Evolutionary conservation across 2,113 vertebrate genomes (phyloP).

Genomic region (Mola mola): DNA sequence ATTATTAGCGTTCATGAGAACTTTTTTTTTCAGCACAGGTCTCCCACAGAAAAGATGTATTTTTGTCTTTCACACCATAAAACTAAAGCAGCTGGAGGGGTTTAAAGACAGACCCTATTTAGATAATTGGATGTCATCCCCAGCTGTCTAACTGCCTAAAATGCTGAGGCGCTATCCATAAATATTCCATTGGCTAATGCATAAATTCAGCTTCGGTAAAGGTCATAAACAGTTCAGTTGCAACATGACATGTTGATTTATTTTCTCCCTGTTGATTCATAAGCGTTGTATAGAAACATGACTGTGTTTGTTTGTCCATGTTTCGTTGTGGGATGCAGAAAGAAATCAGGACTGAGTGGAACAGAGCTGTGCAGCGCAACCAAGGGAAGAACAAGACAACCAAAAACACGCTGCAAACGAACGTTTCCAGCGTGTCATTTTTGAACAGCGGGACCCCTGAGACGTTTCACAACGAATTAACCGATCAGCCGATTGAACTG

Average conservation of each 20-base stretch:
- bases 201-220: constrained; percentile 41
- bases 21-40: neutral
- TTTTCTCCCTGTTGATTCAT: constrained; percentile 34
- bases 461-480: constrained; percentile 59
- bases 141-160: constrained; percentile 50
- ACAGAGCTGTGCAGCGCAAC: constrained; percentile 42
- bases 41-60: neutral
- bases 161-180: constrained; percentile 48
- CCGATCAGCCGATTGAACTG: constrained; percentile 17
- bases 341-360: constrained; percentile 56
- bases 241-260: constrained; percentile 38
- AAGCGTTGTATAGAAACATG: constrained; percentile 61
- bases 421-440: constrained; percentile 67
- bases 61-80: neutral
- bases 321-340: constrained; percentile 69
- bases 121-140: constrained; percentile 11
- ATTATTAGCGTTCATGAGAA: neutral
- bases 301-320: constrained; percentile 52
- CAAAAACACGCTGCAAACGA: constrained; percentile 72
- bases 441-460: constrained; percentile 63
- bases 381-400: constrained; percentile 57
- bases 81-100: constrained; percentile 1
- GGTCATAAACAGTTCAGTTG: constrained; percentile 40
- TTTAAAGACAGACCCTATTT: no score
- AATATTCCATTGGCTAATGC: constrained; percentile 24